Conservation (phyloP, 2,797 vertebrate genomes). For the Phalanger gymnotis region DNA sequence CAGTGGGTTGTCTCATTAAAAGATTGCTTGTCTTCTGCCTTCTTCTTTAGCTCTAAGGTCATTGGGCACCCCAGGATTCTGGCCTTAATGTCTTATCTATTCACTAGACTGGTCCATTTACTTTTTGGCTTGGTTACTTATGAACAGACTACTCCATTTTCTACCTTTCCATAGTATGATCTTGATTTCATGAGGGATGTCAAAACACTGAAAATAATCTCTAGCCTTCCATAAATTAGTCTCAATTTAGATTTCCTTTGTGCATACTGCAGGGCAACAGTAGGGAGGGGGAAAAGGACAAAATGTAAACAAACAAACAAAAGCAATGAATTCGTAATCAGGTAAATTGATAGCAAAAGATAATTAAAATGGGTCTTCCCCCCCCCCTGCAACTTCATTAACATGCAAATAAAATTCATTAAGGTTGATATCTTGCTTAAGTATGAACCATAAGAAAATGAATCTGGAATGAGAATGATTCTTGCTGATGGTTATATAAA, state of each 20-base stretch:
- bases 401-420: conserved; percentile 56
- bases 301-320: neutral
- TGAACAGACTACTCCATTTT: neutral
- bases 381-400: conserved; percentile 12
- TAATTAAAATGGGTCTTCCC: conserved; percentile 20
- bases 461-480: neutral
- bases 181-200: neutral
- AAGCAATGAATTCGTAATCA: neutral
- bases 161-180: neutral
- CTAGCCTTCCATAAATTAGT: neutral
- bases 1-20: conserved; percentile 2
- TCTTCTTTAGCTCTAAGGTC: neutral
- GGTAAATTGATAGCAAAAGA: neutral
- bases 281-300: neutral
- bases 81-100: neutral
- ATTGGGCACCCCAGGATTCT: neutral
- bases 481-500: neutral
- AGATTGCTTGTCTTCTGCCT: neutral
- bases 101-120: neutral
- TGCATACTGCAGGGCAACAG: neutral
- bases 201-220: neutral
- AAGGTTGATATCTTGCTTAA: conserved; percentile 27
- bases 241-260: neutral
- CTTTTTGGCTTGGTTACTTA: neutral
- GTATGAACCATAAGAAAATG: conserved; percentile 11